phyloP scores from a whole-genome alignment of 2,113 vertebrate genomes.

The Stomatorhinus ivindoensis region DNA sequence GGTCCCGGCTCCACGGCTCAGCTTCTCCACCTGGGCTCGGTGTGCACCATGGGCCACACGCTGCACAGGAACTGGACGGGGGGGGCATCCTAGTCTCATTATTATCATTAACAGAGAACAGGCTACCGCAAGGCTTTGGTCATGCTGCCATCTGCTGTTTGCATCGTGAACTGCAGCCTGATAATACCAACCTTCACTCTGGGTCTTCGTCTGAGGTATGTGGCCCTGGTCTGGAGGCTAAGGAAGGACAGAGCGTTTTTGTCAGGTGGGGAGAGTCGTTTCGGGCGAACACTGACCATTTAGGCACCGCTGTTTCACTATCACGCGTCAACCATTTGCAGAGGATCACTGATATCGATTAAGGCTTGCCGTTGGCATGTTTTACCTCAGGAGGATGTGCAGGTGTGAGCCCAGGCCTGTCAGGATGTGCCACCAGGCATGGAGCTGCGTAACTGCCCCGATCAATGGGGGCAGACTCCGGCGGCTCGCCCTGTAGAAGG shows the following conservation, averaged over 20 bases:
- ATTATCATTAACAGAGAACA: neutral
- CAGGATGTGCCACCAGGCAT: constrained; percentile 97
- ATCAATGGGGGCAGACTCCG: constrained; percentile 69
- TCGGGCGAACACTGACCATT: neutral
- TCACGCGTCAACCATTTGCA: neutral
- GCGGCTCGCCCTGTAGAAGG: constrained; percentile 64
- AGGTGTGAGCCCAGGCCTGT: constrained; percentile 94
- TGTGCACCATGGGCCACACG: constrained; percentile 83
- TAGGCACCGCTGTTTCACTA: neutral
- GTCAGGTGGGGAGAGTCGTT: neutral
- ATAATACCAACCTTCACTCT: constrained; percentile 77
- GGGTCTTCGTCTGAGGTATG: constrained; percentile 87
- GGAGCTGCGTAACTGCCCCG: constrained; percentile 85
- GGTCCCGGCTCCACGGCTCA: constrained; percentile 49
- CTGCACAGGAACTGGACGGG: constrained; percentile 77
- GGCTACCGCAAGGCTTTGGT: neutral
- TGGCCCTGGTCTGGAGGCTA: constrained; percentile 90
- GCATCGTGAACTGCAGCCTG: neutral
- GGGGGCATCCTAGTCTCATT: neutral
- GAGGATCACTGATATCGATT: neutral
- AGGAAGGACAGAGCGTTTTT: neutral
- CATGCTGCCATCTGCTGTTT: neutral
- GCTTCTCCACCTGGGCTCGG: constrained; percentile 76
- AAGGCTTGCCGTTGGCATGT: too few species aligned
- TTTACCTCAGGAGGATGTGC: constrained; percentile 89